Base-by-base conservation (phyloP, 2,888 invertebrate species). In the Diarsia mendica region DNA sequence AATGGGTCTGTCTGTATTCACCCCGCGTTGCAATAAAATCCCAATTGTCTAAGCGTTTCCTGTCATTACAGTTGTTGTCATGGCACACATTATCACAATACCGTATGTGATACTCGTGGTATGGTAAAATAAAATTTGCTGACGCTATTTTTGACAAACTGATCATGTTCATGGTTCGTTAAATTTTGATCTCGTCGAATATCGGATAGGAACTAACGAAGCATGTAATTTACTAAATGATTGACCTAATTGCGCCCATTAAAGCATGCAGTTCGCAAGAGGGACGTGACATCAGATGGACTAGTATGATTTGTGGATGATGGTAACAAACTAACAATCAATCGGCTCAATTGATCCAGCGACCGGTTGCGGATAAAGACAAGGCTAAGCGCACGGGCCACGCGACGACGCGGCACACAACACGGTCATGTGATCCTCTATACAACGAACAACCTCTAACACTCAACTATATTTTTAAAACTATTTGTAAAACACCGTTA, bases 211-310 rank as follows among this genome's bases (percentile, higher is more conserved):
- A 79, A 69, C 61, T 75, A 80, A 80, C 83, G 69, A 83, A 69
- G 79, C 72, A 80, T 80, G 65, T 87, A 84, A 88, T 87, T 85
- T 80, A 80, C 75, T 75, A 79, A 86, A 82, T 83, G 83, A 88
- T 90, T 90, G 89, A 82, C 87, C 89, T 89, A 90, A 91, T 91
- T 92, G 88, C 64, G 81, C 82, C 80, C 74, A 89, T 88, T 89
- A 87, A 77, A 75, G 75, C 77, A 78, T 84, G 79, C 80, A 83
- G 79, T 78, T 85, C 76, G 64, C 72, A 75, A 82, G 75, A 84
- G 83, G 85, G 79, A 85, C 77, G 83, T 91, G 92, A 92, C 92
- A 88, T 92, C 90, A 91, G 82, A 77, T 72, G 48, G 74, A 78
- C 85, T 78, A 79, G 82, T 80, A 85, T 84, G 86, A 90, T 90